Evolutionary conservation across 2,888 invertebrate genomes (phyloP).

Genomic region (Mamestra brassicae): DNA sequence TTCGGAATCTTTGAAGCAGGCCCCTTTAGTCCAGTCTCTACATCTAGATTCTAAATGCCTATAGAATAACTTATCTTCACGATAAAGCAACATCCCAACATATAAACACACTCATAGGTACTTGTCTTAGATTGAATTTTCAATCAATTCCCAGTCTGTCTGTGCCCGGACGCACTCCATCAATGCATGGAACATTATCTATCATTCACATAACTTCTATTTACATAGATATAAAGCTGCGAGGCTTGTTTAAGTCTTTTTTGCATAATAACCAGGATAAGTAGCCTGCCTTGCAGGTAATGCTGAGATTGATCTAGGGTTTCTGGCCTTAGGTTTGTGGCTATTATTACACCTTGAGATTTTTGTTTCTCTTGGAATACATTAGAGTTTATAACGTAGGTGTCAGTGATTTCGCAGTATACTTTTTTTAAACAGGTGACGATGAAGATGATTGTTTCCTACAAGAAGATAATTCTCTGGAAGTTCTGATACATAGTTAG

Average conservation of each 20-base stretch:
- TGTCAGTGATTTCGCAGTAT: too few relatives aligned
- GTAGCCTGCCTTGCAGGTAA: not conserved
- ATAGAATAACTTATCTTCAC: not conserved
- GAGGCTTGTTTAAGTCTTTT: constrained; percentile 14
- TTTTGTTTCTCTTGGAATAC: too few relatives aligned
- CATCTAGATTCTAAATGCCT: too few relatives aligned
- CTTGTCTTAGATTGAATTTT: constrained; percentile 33
- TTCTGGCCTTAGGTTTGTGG: not conserved
- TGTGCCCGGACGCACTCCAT: constrained; percentile 42
- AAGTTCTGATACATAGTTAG: too few relatives aligned
- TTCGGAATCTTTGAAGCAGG: too few relatives aligned
- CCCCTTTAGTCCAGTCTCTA: too few relatives aligned
- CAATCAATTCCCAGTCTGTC: constrained; percentile 39
- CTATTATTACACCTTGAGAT: too few relatives aligned
- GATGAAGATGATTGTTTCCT: too few relatives aligned
- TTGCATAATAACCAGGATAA: constrained; percentile 18
- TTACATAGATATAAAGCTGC: constrained; percentile 13
- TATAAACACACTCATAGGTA: not conserved
- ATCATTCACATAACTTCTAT: constrained; percentile 39
- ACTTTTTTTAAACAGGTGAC: too few relatives aligned
- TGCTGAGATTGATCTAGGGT: not conserved
- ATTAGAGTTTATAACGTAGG: too few relatives aligned
- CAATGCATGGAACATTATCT: constrained; percentile 40
- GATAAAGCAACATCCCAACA: constrained; percentile 8
- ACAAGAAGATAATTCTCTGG: too few relatives aligned